These are phyloP conservation scores for Sphaerodactylus townsendi DNA, from an alignment of 2,113 vertebrate species.

Conservation along the genomic window DNA sequence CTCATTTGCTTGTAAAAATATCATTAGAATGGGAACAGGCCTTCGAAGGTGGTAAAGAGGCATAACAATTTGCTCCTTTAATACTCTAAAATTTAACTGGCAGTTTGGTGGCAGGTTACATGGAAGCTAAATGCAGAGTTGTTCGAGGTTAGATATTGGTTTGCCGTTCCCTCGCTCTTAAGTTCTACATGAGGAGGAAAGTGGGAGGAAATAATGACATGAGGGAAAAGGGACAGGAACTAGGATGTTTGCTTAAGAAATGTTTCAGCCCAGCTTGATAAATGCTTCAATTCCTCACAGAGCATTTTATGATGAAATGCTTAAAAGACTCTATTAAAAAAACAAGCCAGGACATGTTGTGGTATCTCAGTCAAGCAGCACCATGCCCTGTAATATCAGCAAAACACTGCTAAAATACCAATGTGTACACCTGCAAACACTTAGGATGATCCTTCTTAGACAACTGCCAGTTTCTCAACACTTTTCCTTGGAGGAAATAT, in stretches of 20 bases:
- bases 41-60: constrained; percentile 35
- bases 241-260: constrained; percentile 28
- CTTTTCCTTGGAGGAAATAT: background rate
- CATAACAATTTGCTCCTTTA: constrained; percentile 34
- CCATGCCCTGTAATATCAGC: background rate
- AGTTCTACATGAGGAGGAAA: background rate
- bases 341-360: background rate
- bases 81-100: constrained; percentile 32
- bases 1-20: constrained; percentile 49
- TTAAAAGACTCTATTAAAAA: constrained; percentile 26
- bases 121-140: constrained; percentile 42
- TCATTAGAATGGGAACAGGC: constrained; percentile 32
- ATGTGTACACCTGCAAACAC: background rate
- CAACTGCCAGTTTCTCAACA: constrained; percentile 20
- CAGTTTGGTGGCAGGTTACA: constrained; percentile 33
- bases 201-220: constrained; percentile 17
- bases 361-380: background rate
- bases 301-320: constrained; percentile 10
- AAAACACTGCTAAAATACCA: background rate
- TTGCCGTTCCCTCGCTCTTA: constrained; percentile 14
- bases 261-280: constrained; percentile 23
- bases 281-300: constrained; percentile 28
- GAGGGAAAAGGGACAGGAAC: constrained; percentile 38
- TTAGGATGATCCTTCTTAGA: background rate
- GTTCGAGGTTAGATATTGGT: constrained; percentile 40